Conservation (phyloP, 2,888 invertebrate genomes). For the Dynastes hyllus region DNA sequence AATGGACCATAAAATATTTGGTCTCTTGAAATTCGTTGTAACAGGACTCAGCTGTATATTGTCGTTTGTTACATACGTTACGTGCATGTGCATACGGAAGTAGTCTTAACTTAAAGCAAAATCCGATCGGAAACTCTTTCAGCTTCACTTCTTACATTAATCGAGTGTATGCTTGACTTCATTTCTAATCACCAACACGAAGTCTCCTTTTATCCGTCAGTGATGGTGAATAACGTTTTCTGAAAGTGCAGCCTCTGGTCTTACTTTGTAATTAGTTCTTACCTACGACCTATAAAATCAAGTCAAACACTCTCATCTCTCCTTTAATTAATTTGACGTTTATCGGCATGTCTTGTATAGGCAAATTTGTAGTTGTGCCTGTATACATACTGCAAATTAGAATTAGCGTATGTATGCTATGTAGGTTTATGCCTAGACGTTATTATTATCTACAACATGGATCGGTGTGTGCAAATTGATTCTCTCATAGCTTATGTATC, state of each 20-base stretch:
- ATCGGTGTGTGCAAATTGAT: constrained; percentile 28
- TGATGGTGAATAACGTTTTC: too few species aligned
- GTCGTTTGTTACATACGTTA: too few species aligned
- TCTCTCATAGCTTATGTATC: constrained; percentile 15
- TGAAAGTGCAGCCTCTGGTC: not conserved
- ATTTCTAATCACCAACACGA: constrained; percentile 1
- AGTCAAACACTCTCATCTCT: not conserved
- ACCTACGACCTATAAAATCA: not conserved
- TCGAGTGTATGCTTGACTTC: constrained; percentile 30
- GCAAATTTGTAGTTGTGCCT: constrained; percentile 22
- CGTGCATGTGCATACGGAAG: too few species aligned
- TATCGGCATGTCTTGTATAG: constrained; percentile 19
- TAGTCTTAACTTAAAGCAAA: too few species aligned
- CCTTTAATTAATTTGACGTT: constrained; percentile 1
- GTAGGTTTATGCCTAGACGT: too few species aligned
- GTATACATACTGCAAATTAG: constrained; percentile 11
- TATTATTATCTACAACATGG: not conserved
- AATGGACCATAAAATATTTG: too few species aligned
- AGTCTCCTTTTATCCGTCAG: not conserved
- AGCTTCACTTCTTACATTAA: constrained; percentile 7
- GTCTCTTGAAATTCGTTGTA: too few species aligned
- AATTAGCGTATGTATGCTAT: not conserved
- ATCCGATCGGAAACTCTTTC: too few species aligned
- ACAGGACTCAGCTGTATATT: too few species aligned
- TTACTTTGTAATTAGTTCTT: constrained; percentile 24